Conservation (phyloP, 2,888 invertebrate genomes). For the Pegoplata infirma region DNA sequence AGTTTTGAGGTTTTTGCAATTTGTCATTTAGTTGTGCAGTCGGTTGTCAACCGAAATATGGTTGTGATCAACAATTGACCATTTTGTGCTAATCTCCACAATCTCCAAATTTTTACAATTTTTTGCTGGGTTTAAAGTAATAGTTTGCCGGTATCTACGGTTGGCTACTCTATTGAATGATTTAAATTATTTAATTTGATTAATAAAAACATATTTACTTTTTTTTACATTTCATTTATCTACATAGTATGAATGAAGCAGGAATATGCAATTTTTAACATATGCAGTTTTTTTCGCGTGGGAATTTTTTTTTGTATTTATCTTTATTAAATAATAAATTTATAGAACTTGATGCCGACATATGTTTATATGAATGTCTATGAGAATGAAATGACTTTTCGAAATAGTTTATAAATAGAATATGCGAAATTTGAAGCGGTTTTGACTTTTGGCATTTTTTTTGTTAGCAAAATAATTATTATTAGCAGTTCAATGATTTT, state of each 20-base stretch:
- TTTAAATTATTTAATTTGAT: slow-evolving; percentile 42
- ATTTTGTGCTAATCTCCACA: no score
- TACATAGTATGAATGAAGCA: neutral
- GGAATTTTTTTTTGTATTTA: slow-evolving; percentile 31
- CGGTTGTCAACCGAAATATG: no score
- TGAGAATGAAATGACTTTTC: neutral
- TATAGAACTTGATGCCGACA: slow-evolving; percentile 5
- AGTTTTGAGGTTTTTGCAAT: no score
- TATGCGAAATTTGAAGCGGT: neutral
- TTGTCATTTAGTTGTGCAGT: no score
- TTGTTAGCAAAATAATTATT: neutral
- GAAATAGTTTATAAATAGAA: no score
- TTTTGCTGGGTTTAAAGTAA: no score
- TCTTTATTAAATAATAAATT: slow-evolving; percentile 19
- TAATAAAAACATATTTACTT: slow-evolving; percentile 2
- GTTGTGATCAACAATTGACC: no score
- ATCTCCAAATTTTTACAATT: no score
- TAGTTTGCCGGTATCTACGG: neutral
- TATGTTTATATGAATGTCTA: neutral
- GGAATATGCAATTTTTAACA: neutral
- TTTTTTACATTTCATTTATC: neutral
- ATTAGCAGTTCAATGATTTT: neutral
- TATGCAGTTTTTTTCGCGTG: slow-evolving; percentile 26
- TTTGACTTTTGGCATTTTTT: neutral
- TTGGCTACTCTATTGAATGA: slow-evolving; percentile 1